Conservation (phyloP, 2,888 invertebrate species). For the Tipula helvola region DNA sequence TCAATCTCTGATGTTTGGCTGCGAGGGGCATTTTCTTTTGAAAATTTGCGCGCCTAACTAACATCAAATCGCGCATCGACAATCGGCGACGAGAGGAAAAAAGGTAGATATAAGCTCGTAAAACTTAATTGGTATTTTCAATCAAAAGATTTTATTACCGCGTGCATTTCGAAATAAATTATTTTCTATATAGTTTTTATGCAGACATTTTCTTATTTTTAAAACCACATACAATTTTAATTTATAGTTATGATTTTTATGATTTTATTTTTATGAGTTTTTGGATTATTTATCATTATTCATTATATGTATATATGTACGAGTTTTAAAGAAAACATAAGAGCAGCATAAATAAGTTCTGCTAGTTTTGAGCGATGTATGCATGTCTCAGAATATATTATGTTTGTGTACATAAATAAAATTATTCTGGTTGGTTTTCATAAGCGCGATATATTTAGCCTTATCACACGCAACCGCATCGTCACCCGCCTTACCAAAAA, state of each 20-base stretch:
- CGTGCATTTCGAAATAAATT: neutral
- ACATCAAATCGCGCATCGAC: neutral
- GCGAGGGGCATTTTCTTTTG: neutral
- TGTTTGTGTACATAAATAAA: neutral
- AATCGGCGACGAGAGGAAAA: neutral
- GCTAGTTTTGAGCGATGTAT: neutral
- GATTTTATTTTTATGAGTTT: neutral
- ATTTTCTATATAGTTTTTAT: neutral
- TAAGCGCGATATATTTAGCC: neutral
- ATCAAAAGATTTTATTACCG: neutral
- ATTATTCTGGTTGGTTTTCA: neutral
- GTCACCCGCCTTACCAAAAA: neutral
- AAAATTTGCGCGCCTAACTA: neutral
- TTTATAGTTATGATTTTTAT: neutral
- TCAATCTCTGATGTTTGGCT: neutral
- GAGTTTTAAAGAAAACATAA: neutral
- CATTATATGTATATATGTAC: neutral
- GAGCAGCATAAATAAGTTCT: neutral
- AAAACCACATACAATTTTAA: neutral
- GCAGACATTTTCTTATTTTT: neutral
- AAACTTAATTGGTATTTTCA: conserved; percentile 4
- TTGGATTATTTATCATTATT: neutral
- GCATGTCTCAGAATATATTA: neutral
- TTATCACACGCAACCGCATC: neutral
- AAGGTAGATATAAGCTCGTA: neutral